Base-by-base conservation (phyloP, 2,113 vertebrate genomes). In the Motacilla tschutschensis region DNA sequence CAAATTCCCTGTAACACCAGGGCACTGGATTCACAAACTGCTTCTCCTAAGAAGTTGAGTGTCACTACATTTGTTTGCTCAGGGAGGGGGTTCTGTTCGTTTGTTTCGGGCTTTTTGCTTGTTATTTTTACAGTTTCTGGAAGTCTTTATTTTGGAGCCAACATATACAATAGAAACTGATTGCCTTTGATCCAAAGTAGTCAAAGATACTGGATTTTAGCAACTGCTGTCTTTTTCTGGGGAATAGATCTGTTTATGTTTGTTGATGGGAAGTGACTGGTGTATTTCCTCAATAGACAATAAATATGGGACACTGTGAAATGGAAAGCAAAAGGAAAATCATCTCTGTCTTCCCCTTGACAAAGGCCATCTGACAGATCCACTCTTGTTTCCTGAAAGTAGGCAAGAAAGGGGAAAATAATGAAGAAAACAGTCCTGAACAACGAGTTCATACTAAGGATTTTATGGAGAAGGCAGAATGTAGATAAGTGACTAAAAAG, bases 81-180 rank as follows among this genome's bases (percentile, higher is more conserved):
- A 0, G 19, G 6, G 0, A 13, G 36, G 17, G 8, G 0, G 4
- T 38, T 84, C 58, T 67, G 13, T 18, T 79, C 0, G 0, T 79
- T 93, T 72, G 17, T 75, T 67, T 59, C 40, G 46, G 60, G 17
- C 2, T 89, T 80, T 79, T 48, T 88, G 28, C 35, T 89, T 66
- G 44, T 80, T 85, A 3, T 60, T 80, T 67, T 54, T 64, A 44
- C 22, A 25, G 24, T 5, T 91, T 84, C 70, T 64, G 5, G 6
- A 50, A 81, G 58, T 33, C 59, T 79, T 72, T 85, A 29, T 71
- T 60, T 85, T 2, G 1, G 50, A 92, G 77, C 85, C 58, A 87
- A 54, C 13, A 50, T 35, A 60, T 54, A 79, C 70, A 78, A 80
- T 40, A 46, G 40, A 40, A 87, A 51, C 43, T 57, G 63, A 50